These are phyloP conservation scores for Chorisops tibialis DNA, from an alignment of 2,888 invertebrate genomes.

Conservation along the genomic window DNA sequence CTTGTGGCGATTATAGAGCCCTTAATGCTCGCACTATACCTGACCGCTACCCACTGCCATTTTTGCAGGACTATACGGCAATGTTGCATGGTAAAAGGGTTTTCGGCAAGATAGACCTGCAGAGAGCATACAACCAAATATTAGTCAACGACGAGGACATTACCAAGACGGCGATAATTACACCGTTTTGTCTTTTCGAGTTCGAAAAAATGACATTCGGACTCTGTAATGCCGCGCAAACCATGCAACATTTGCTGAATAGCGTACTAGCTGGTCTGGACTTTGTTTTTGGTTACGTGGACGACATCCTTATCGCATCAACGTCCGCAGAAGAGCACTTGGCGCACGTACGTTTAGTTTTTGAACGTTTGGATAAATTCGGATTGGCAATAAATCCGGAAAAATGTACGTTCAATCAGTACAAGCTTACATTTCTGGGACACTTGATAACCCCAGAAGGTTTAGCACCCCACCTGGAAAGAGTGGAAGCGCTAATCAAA, in stretches of 20 bases:
- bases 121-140: slow-evolving; percentile 41
- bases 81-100: slow-evolving; percentile 36
- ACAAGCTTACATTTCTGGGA: background rate
- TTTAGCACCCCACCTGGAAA: background rate
- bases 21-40: slow-evolving; percentile 41
- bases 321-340: too few relatives aligned
- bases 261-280: too few relatives aligned
- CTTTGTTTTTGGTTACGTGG: too few relatives aligned
- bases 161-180: slow-evolving; percentile 32
- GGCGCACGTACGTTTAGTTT: too few relatives aligned
- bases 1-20: slow-evolving; percentile 42
- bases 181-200: background rate
- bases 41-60: slow-evolving; percentile 43
- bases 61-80: slow-evolving; percentile 40
- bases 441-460: background rate
- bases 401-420: background rate
- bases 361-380: too few relatives aligned
- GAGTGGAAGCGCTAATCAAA: background rate
- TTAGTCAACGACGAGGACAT: slow-evolving; percentile 39
- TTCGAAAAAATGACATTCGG: background rate
- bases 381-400: too few relatives aligned
- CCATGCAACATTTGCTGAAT: background rate
- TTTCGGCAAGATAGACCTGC: slow-evolving; percentile 40
- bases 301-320: too few relatives aligned
- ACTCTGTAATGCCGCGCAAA: background rate